A percentile compares a stretch with the other conserved stretches of the same genome.
Evolutionary conservation across 2,888 invertebrate genomes (phyloP).

Genomic region (Polymixis lichenea): DNA sequence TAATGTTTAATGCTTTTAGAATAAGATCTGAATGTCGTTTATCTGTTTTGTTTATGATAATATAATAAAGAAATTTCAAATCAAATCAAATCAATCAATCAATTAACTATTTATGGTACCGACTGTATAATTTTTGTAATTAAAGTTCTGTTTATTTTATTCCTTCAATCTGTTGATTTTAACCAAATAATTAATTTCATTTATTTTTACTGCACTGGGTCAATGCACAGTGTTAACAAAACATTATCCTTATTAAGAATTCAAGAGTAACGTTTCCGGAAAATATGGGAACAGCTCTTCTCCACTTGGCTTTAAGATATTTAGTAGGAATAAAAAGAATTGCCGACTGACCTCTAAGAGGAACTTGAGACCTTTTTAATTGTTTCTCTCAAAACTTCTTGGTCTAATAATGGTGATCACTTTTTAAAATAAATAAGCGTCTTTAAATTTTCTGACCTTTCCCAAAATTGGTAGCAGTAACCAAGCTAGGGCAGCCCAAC

Average conservation of each 20-base stretch:
- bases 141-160: background rate
- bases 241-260: background rate
- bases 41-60: too few species aligned
- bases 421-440: background rate
- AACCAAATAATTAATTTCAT: background rate
- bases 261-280: background rate
- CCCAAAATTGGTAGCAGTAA: background rate
- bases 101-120: background rate
- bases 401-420: background rate
- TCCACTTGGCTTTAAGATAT: background rate
- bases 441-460: background rate
- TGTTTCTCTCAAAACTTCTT: background rate
- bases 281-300: background rate
- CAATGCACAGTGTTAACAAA: background rate
- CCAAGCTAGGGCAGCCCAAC: background rate
- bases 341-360: background rate
- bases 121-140: background rate
- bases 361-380: background rate
- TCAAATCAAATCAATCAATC: background rate
- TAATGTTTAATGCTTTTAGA: too few species aligned
- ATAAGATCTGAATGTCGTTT: too few species aligned
- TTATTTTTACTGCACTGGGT: background rate
- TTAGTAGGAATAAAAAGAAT: background rate
- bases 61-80: too few species aligned
- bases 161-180: background rate